Percentiles rank a stretch among this genome's conserved stretches.
Evolutionary conservation across 1,140 invertebrate species (phyloP).

Genomic region (Akabosia matsudoensis): DNA sequence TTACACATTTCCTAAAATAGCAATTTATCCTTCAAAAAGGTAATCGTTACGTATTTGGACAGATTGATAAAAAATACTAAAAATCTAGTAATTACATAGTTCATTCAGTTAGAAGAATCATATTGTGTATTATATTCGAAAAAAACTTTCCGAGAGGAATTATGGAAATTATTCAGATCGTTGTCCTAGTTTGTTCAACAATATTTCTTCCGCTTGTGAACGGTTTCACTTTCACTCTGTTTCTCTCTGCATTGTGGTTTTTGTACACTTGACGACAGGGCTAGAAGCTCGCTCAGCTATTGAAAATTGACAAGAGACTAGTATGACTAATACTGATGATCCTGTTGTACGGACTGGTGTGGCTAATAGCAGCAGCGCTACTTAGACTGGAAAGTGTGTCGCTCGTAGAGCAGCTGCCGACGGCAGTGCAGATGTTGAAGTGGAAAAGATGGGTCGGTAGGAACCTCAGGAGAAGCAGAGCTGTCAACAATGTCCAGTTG

Average conservation of each 20-base stretch:
- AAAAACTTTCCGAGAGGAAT: too few species aligned
- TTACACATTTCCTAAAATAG: too few species aligned
- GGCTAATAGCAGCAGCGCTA: too few species aligned
- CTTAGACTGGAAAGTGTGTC: not conserved
- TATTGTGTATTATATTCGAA: too few species aligned
- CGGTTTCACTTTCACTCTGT: not conserved
- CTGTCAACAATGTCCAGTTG: conserved; percentile 36
- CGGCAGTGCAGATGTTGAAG: not conserved
- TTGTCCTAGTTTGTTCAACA: not conserved
- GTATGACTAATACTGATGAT: conserved; percentile 17
- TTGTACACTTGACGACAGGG: not conserved
- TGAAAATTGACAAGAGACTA: not conserved
- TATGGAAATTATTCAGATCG: not conserved
- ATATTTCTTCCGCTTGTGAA: not conserved
- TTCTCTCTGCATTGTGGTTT: not conserved
- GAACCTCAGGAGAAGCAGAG: conserved; percentile 35
- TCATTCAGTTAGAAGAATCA: too few species aligned
- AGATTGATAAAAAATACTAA: too few species aligned
- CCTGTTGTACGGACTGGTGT: too few species aligned
- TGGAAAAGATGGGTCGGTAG: conserved; percentile 17
- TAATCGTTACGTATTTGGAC: too few species aligned
- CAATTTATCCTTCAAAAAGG: too few species aligned
- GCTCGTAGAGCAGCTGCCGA: not conserved
- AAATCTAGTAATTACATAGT: too few species aligned
- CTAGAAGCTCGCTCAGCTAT: conserved; percentile 4